Percentiles rank a stretch among this genome's conserved stretches.
phyloP scores from a whole-genome alignment of 2,113 vertebrate genomes.

The Morone chrysops region DNA sequence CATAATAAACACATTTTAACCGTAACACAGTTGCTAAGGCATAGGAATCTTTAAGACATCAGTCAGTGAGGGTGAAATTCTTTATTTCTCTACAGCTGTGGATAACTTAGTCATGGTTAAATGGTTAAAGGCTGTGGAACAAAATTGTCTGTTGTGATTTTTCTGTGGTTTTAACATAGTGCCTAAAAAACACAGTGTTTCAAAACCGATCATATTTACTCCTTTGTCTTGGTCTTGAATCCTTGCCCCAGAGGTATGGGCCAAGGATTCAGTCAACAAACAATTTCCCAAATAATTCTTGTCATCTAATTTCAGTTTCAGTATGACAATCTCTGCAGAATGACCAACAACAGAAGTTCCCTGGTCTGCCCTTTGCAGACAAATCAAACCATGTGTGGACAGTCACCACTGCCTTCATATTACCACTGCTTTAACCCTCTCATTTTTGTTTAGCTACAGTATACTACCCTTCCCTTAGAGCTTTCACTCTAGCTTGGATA shows the following conservation, averaged over 20 bases:
- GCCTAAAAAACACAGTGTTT: not conserved
- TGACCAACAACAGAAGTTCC: not conserved
- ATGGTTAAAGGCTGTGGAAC: not conserved
- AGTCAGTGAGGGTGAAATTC: conserved; percentile 3
- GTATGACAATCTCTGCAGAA: not conserved
- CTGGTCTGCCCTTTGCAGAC: not conserved
- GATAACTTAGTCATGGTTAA: conserved; percentile 10
- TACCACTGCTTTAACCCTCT: not conserved
- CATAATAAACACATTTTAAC: not conserved
- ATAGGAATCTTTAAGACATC: not conserved
- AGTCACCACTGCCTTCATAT: not conserved
- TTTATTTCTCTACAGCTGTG: not conserved
- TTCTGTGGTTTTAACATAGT: not conserved
- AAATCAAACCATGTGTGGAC: not conserved
- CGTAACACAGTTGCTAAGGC: not conserved
- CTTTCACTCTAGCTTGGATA: not conserved
- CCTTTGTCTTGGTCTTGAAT: no score
- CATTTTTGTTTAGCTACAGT: not conserved
- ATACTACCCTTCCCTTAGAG: not conserved
- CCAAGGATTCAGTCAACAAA: not conserved
- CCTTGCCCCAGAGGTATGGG: no score
- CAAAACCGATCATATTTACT: not conserved
- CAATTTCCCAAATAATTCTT: not conserved
- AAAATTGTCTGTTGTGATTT: not conserved
- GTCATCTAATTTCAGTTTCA: not conserved